Conservation (phyloP, 2,888 invertebrate species). For the Agapostemon virescens region DNA sequence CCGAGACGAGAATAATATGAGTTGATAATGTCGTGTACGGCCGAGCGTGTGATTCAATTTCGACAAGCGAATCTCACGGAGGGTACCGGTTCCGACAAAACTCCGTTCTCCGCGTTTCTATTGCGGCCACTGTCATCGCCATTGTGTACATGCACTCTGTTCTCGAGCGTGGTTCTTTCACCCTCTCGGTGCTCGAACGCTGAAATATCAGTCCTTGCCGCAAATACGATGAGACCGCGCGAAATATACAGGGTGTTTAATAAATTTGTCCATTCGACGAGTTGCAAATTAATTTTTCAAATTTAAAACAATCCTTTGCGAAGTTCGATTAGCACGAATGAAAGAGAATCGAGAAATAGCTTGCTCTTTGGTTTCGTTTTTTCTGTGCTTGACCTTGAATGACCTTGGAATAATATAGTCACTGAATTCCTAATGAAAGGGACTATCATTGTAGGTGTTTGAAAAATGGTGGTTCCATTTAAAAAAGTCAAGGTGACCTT, state of each 20-base stretch:
- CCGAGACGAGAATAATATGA: slow-evolving; percentile 17
- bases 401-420: too few relatives aligned
- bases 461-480: too few relatives aligned
- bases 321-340: neutral
- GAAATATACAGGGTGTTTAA: too few relatives aligned
- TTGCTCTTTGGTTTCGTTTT: neutral
- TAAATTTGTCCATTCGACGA: neutral
- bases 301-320: neutral
- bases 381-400: too few relatives aligned
- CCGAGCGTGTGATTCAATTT: slow-evolving; percentile 12
- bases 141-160: neutral
- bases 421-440: too few relatives aligned
- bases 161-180: slow-evolving; percentile 1
- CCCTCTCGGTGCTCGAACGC: neutral
- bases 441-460: too few relatives aligned
- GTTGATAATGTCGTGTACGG: slow-evolving; percentile 13
- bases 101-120: slow-evolving; percentile 1
- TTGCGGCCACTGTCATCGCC: neutral
- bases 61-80: neutral
- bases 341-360: neutral
- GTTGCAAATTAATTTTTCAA: neutral
- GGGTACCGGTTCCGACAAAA: neutral
- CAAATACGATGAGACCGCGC: neutral
- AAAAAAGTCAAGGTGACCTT: too few relatives aligned
- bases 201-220: neutral